These are phyloP conservation scores for Tachycineta bicolor DNA, from an alignment of 2,113 vertebrate species.

Conservation along the genomic window DNA sequence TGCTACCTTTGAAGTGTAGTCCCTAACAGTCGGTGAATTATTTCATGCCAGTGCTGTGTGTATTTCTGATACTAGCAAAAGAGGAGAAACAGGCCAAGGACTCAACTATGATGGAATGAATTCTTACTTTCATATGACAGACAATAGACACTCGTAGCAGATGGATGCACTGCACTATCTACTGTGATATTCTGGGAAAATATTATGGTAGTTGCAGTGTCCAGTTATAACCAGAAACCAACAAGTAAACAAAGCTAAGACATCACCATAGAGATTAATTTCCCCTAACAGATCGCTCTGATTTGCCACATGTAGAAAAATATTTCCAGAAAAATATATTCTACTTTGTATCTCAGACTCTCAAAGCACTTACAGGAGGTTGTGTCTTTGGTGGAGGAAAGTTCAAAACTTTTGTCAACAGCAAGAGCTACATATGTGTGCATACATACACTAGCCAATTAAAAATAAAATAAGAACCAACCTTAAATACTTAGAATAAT, in stretches of 20 bases:
- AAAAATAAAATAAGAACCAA: background rate
- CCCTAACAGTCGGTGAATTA: conserved; percentile 8
- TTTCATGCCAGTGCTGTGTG: background rate
- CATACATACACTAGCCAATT: background rate
- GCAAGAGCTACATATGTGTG: background rate
- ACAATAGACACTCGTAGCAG: background rate
- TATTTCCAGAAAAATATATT: background rate
- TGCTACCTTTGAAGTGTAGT: background rate
- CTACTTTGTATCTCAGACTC: background rate
- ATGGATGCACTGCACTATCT: background rate
- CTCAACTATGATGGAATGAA: background rate
- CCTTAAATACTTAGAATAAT: background rate
- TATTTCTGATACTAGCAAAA: background rate
- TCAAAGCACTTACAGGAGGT: background rate
- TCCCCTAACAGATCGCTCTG: background rate
- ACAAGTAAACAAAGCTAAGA: background rate
- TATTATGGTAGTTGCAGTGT: background rate
- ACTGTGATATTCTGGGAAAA: background rate
- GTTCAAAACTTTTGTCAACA: background rate
- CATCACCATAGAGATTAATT: background rate
- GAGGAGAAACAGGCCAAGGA: background rate
- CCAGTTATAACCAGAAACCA: background rate
- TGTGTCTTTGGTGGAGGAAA: background rate
- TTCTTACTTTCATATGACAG: background rate
- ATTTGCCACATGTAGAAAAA: background rate